Conservation (phyloP, 2,113 vertebrate genomes). For the Caloenas nicobarica region DNA sequence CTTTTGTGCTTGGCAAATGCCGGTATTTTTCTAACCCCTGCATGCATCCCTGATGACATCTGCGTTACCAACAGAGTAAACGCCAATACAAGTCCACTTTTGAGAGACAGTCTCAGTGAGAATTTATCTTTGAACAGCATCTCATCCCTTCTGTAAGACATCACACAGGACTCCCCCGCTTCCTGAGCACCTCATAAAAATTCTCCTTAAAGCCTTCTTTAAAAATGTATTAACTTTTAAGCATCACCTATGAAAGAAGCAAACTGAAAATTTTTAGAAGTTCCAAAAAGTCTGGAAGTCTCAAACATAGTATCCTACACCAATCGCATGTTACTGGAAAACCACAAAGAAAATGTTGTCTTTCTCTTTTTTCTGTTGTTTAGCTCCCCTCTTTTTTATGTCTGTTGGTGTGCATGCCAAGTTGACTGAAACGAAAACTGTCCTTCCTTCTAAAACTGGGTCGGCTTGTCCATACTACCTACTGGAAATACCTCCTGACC, state of each 20-base stretch:
- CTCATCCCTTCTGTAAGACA: neutral
- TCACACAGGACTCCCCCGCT: neutral
- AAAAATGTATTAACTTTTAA: constrained; percentile 2
- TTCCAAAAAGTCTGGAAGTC: neutral
- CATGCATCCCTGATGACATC: neutral
- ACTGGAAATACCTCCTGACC: neutral
- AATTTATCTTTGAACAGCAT: neutral
- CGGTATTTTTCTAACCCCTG: constrained; percentile 43
- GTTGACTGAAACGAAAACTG: neutral
- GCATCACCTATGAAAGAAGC: neutral
- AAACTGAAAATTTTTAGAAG: neutral
- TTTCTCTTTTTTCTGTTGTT: neutral
- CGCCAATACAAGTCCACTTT: neutral
- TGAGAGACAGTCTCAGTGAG: neutral
- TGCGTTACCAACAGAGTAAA: neutral
- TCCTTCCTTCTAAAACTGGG: neutral
- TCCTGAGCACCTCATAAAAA: constrained; percentile 5
- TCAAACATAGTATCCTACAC: neutral
- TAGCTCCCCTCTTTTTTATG: neutral
- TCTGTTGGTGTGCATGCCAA: neutral
- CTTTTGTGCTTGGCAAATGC: constrained; percentile 12
- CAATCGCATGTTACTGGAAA: neutral
- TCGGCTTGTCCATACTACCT: neutral
- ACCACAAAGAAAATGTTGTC: neutral
- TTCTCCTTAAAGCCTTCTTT: neutral